These are phyloP conservation scores for Babyrousa celebensis DNA, from an alignment of 2,797 vertebrate species.

Conservation along the genomic window DNA sequence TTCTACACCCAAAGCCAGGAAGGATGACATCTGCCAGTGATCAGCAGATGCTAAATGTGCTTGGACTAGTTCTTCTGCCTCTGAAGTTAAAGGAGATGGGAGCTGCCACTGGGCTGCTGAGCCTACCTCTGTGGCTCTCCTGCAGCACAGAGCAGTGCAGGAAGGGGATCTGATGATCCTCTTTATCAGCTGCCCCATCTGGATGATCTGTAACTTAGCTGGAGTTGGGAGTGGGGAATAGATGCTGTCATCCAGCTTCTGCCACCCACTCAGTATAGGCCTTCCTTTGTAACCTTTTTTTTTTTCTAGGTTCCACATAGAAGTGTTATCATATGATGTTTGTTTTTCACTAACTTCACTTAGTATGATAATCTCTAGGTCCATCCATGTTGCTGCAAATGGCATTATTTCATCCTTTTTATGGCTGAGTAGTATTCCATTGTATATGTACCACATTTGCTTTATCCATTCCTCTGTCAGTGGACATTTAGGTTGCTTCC, in stretches of 20 bases:
- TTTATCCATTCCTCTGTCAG: too few relatives aligned
- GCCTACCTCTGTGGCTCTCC: conserved; percentile 10
- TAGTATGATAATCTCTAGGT: too few relatives aligned
- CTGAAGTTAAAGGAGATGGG: conserved; percentile 42
- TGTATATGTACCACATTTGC: too few relatives aligned
- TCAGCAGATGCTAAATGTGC: conserved; percentile 23
- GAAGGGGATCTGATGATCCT: not conserved
- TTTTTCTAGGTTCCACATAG: too few relatives aligned
- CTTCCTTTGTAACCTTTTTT: not conserved
- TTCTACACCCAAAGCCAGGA: not conserved
- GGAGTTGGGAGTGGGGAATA: not conserved
- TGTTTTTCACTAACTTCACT: too few relatives aligned
- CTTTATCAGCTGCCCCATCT: not conserved
- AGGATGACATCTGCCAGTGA: conserved; percentile 22
- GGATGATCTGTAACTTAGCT: conserved; percentile 40
- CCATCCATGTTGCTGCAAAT: too few relatives aligned
- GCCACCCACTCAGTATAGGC: not conserved
- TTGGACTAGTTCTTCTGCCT: not conserved
- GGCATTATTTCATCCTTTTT: too few relatives aligned
- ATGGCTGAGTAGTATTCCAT: too few relatives aligned
- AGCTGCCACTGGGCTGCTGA: conserved; percentile 12
- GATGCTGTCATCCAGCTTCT: not conserved
- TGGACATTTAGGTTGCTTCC: too few relatives aligned
- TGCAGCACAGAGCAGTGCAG: not conserved
- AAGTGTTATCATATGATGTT: too few relatives aligned